Evolutionary conservation across 1,140 invertebrate species (phyloP).

Genomic region (Ceratitis capitata): DNA sequence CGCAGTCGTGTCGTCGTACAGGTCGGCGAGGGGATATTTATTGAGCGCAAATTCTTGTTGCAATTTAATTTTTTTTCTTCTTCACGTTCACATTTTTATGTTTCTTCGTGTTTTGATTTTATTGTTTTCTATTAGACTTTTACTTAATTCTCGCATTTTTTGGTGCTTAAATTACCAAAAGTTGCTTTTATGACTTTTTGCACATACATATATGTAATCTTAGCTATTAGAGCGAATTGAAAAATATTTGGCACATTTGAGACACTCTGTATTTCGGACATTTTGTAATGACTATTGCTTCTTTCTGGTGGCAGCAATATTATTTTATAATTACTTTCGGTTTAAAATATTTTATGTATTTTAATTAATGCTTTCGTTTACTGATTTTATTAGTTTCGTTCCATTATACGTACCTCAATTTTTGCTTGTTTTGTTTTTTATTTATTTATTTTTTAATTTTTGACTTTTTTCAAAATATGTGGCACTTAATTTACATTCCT

Average conservation of each 20-base stretch:
- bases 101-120: not conserved
- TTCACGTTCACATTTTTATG: conserved; percentile 10
- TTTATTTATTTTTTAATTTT: no score
- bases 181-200: not conserved
- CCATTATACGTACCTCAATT: not conserved
- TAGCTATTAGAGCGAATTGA: not conserved
- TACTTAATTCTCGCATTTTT: not conserved
- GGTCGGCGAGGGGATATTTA: not conserved
- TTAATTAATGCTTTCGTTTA: no score
- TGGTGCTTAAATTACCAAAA: not conserved
- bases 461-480: no score
- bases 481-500: no score
- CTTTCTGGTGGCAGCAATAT: no score
- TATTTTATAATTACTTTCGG: no score
- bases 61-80: not conserved
- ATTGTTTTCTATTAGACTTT: not conserved
- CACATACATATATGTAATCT: not conserved
- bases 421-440: not conserved
- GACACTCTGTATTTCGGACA: not conserved
- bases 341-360: no score
- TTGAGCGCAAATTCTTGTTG: conserved; percentile 33
- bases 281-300: no score
- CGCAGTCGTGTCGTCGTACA: not conserved
- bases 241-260: not conserved
- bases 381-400: no score